phyloP scores from a whole-genome alignment of 2,888 invertebrate genomes.

The Macrophya alboannulata region DNA sequence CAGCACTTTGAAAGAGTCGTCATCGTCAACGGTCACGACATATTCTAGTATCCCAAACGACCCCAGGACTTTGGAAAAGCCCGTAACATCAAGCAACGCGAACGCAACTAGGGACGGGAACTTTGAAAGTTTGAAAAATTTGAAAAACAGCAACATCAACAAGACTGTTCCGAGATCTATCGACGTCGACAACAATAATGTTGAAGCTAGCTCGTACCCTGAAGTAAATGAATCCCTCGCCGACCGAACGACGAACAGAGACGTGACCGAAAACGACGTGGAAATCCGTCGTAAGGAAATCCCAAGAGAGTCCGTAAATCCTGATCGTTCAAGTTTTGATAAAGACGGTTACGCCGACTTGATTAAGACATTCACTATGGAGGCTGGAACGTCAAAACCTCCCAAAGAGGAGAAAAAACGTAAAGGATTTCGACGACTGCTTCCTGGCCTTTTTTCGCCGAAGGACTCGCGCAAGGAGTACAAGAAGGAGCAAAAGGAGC shows the following conservation, averaged over 20 bases:
- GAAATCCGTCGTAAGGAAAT: conserved; percentile 10
- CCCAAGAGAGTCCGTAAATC: background rate
- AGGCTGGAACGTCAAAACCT: conserved; percentile 71
- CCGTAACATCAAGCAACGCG: background rate
- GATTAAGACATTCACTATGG: conserved; percentile 75
- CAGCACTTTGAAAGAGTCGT: conserved; percentile 60
- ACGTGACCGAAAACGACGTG: background rate
- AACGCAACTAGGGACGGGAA: background rate
- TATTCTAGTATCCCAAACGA: conserved; percentile 3
- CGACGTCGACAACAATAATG: conserved; percentile 42
- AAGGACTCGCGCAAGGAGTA: conserved; percentile 76
- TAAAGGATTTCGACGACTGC: conserved; percentile 72
- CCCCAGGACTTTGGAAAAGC: background rate
- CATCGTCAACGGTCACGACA: conserved; percentile 37
- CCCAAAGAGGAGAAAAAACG: conserved; percentile 78
- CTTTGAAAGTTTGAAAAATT: conserved; percentile 29
- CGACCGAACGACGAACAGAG: background rate
- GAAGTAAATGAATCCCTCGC: conserved; percentile 3
- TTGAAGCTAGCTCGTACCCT: background rate
- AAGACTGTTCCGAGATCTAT: background rate
- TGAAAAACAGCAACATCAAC: conserved; percentile 26
- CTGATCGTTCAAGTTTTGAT: conserved; percentile 23
- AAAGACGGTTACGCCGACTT: conserved; percentile 75
- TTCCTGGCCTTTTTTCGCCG: conserved; percentile 76
- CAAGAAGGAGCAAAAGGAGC: conserved; percentile 72